Evolutionary conservation across 2,888 invertebrate genomes (phyloP).

Genomic region (Drosophila rubida): DNA sequence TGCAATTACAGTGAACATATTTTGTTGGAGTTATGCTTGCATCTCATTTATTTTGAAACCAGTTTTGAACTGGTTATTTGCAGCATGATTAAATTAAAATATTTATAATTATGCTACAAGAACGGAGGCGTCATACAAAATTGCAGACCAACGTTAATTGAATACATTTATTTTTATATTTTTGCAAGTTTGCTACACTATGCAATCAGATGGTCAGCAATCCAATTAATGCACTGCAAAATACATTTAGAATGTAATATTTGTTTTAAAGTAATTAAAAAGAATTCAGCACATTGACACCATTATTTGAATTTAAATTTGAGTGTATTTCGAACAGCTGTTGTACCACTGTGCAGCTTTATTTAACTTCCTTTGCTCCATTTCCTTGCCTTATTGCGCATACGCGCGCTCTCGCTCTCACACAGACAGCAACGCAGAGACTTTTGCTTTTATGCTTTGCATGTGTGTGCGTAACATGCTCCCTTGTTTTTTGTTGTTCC

Average conservation of each 20-base stretch:
- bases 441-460: slow-evolving; percentile 11
- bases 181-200: not conserved
- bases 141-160: not conserved
- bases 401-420: slow-evolving; percentile 26
- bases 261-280: no score
- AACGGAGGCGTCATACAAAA: not conserved
- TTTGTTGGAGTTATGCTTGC: not conserved
- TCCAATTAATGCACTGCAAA: no score
- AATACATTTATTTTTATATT: not conserved
- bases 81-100: not conserved
- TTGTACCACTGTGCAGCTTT: slow-evolving; percentile 47
- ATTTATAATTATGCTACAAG: not conserved
- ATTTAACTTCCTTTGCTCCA: slow-evolving; percentile 54
- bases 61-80: slow-evolving; percentile 4
- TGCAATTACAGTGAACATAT: slow-evolving; percentile 33
- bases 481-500: slow-evolving; percentile 67
- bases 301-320: not conserved
- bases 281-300: not conserved
- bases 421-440: slow-evolving; percentile 1
- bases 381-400: slow-evolving; percentile 52
- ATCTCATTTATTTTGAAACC: not conserved
- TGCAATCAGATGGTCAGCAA: not conserved
- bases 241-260: no score
- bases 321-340: no score
- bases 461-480: slow-evolving; percentile 36